A percentile compares a stretch with the other conserved stretches of the same genome.
These are phyloP conservation scores for Channa maculata DNA, from an alignment of 2,113 vertebrate species.

Conservation along the genomic window DNA sequence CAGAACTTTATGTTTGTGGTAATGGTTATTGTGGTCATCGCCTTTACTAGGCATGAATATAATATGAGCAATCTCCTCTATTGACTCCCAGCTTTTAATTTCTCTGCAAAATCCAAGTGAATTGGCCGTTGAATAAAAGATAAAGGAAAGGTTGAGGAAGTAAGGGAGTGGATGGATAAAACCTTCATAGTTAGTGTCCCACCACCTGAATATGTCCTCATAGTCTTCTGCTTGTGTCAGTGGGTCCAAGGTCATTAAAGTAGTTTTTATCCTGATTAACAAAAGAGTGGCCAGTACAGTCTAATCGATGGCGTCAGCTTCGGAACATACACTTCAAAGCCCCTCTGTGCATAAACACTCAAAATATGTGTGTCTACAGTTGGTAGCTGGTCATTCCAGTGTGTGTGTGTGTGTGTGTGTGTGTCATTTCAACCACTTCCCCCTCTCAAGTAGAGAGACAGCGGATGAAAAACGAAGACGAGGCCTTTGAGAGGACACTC, in stretches of 20 bases:
- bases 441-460: constrained; percentile 12
- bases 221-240: constrained; percentile 23
- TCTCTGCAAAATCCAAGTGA: constrained; percentile 18
- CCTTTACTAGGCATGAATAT: constrained; percentile 1
- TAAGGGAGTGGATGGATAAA: constrained; percentile 1
- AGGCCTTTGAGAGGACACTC: constrained; percentile 20
- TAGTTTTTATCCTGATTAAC: background rate
- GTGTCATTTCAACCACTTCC: constrained; percentile 26
- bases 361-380: too few species aligned
- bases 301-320: too few species aligned
- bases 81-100: constrained; percentile 11
- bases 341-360: too few species aligned
- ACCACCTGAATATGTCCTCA: constrained; percentile 34
- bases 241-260: constrained; percentile 40
- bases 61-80: background rate
- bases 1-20: too few species aligned
- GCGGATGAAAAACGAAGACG: constrained; percentile 14
- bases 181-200: constrained; percentile 12
- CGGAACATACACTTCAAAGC: too few species aligned
- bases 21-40: too few species aligned
- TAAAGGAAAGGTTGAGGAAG: too few species aligned
- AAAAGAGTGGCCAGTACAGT: too few species aligned
- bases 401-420: too few species aligned
- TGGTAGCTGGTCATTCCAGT: too few species aligned
- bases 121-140: constrained; percentile 8